Evolutionary conservation across 2,113 vertebrate species (phyloP).

Genomic region (Anoplopoma fimbria): DNA sequence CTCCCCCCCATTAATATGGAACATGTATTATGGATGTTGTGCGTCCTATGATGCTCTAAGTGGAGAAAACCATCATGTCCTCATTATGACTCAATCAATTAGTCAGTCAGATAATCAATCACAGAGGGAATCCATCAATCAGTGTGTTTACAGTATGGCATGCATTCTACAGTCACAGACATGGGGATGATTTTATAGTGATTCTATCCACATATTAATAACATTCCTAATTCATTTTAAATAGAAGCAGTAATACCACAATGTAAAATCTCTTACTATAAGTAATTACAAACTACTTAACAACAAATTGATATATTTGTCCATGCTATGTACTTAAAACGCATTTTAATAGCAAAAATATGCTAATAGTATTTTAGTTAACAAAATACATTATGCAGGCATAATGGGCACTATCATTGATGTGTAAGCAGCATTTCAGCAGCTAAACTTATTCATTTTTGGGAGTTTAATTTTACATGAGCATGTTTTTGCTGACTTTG

Average conservation of each 20-base stretch:
- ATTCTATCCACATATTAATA: not conserved
- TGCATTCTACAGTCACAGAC: not conserved
- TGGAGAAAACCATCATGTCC: slow-evolving; percentile 41
- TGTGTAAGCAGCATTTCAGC: not conserved
- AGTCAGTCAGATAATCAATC: slow-evolving; percentile 40
- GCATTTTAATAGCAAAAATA: not conserved
- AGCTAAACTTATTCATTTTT: not conserved
- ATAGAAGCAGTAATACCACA: not conserved
- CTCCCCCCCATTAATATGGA: slow-evolving; percentile 23
- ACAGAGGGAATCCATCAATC: slow-evolving; percentile 23
- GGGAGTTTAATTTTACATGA: not conserved
- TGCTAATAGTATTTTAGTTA: not conserved
- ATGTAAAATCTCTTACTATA: not conserved
- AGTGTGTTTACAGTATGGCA: not conserved
- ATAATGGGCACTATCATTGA: not conserved
- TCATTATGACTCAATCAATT: slow-evolving; percentile 63
- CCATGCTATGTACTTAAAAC: not conserved
- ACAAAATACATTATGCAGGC: not conserved
- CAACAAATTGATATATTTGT: not conserved
- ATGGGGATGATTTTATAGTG: not conserved
- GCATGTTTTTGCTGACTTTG: not conserved
- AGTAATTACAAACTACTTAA: not conserved
- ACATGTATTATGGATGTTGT: slow-evolving; percentile 59
- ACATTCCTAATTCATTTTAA: not conserved
- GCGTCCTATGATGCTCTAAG: slow-evolving; percentile 46